Evolutionary conservation across 2,113 vertebrate species (phyloP).

Genomic region (Nerophis lumbriciformis): DNA sequence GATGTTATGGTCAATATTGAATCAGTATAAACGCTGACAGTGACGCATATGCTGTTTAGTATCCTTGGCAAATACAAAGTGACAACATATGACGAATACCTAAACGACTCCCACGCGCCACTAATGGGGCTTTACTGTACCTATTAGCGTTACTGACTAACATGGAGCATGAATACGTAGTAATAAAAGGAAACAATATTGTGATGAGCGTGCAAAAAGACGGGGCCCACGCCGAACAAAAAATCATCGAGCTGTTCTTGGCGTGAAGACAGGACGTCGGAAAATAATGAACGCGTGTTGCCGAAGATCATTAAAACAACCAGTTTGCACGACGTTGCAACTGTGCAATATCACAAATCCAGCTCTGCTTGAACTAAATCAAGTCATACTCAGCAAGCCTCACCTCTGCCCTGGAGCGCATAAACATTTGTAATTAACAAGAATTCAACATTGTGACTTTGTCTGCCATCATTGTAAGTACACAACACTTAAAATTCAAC

Average conservation of each 20-base stretch:
- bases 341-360: constrained; percentile 19
- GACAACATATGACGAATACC: background rate
- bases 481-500: constrained; percentile 9
- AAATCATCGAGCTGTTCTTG: constrained; percentile 11
- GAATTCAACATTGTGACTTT: constrained; percentile 24
- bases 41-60: background rate
- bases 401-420: constrained; percentile 20
- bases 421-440: constrained; percentile 37
- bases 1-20: background rate
- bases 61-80: constrained; percentile 13
- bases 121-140: constrained; percentile 19
- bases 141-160: constrained; percentile 34
- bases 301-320: constrained; percentile 23
- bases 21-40: background rate
- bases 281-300: constrained; percentile 18
- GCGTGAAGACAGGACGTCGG: constrained; percentile 6
- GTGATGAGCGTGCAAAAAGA: constrained; percentile 16
- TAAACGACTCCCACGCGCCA: constrained; percentile 13
- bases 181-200: constrained; percentile 29
- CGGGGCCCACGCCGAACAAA: background rate
- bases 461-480: constrained; percentile 13
- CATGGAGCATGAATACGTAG: constrained; percentile 9
- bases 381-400: background rate
- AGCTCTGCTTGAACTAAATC: constrained; percentile 16
- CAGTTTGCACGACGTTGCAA: background rate